Evolutionary conservation across 2,113 vertebrate genomes (phyloP).

Genomic region (Tragelaphus strepsiceros): DNA sequence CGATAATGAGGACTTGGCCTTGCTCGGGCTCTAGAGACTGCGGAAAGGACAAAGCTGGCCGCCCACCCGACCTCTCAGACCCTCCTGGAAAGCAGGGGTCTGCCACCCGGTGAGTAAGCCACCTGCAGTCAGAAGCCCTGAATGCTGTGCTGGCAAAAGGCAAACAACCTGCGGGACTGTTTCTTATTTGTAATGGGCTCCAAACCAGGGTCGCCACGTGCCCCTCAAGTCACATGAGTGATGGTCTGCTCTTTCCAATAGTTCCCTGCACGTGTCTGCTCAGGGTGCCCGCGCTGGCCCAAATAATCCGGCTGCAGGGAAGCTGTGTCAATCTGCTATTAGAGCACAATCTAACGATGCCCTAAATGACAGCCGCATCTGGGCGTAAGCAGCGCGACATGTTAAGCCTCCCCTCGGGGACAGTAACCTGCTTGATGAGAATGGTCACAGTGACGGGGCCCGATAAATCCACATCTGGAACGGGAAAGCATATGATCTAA

Average conservation of each 20-base stretch:
- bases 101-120: neutral
- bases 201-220: neutral
- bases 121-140: neutral
- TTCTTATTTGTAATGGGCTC: neutral
- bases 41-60: neutral
- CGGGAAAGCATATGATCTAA: conserved; percentile 71
- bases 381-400: conserved; percentile 29
- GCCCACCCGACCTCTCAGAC: accelerated
- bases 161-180: accelerated
- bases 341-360: conserved; percentile 16
- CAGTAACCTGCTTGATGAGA: conserved; percentile 73
- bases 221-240: neutral
- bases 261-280: accelerated
- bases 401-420: conserved; percentile 59
- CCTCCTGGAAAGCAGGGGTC: neutral
- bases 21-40: accelerated
- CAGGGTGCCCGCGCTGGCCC: neutral
- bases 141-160: neutral
- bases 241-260: accelerated
- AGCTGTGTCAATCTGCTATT: neutral
- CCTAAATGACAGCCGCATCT: conserved; percentile 62
- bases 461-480: conserved; percentile 65
- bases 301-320: neutral
- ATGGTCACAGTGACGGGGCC: conserved; percentile 49
- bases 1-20: neutral